A percentile compares a stretch with the other conserved stretches of the same genome.
phyloP scores from a whole-genome alignment of 2,797 vertebrate species.

The Balearica regulorum region DNA sequence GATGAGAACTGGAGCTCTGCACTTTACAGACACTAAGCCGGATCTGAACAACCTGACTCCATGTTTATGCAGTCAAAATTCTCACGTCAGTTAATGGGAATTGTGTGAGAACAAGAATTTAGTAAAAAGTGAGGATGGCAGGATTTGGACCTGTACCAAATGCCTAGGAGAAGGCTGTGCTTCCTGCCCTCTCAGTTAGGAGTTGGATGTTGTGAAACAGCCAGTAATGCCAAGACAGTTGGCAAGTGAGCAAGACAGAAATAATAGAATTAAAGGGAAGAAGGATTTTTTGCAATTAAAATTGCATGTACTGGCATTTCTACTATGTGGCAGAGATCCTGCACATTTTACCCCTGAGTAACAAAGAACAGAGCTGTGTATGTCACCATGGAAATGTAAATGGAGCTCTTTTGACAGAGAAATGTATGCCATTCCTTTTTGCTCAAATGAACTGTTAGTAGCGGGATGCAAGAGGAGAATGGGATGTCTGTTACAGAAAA shows the following conservation, averaged over 20 bases:
- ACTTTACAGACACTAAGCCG: not conserved
- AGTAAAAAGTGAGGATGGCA: constrained; percentile 16
- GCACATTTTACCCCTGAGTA: constrained; percentile 37
- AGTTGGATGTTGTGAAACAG: constrained; percentile 30
- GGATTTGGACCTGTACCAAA: constrained; percentile 22
- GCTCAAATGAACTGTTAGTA: constrained; percentile 8
- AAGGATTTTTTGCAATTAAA: constrained; percentile 57
- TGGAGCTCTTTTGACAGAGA: constrained; percentile 56
- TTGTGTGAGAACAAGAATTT: constrained; percentile 45
- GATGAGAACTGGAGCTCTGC: not conserved
- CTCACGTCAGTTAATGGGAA: constrained; percentile 10
- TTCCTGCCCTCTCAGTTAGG: constrained; percentile 32
- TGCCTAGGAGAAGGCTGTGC: constrained; percentile 9
- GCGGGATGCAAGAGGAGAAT: constrained; percentile 37
- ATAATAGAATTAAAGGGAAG: constrained; percentile 46
- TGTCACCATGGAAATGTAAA: constrained; percentile 65
- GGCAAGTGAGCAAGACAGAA: constrained; percentile 35
- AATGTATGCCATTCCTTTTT: constrained; percentile 49
- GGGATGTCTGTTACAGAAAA: constrained; percentile 27
- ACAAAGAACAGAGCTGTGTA: constrained; percentile 59
- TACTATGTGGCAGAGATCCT: constrained; percentile 58
- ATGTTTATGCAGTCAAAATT: constrained; percentile 6
- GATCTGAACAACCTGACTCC: not conserved
- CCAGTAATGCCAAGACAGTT: constrained; percentile 15
- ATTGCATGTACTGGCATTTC: constrained; percentile 51